These are phyloP conservation scores for Carterocephalus palaemon DNA, from an alignment of 2,888 invertebrate genomes.

Conservation along the genomic window DNA sequence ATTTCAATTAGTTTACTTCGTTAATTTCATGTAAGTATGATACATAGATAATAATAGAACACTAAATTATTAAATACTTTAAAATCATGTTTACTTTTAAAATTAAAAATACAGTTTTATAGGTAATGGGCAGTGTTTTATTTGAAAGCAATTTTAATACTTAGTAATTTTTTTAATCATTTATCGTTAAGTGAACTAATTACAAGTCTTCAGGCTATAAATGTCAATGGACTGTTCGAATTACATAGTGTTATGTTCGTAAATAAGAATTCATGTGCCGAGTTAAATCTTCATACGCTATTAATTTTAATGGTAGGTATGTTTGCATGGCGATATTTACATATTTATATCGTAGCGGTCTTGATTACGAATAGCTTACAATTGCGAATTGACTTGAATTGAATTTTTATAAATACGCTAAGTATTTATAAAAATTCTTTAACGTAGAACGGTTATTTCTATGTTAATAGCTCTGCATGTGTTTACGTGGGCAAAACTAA, in stretches of 20 bases:
- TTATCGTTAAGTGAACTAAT: background rate
- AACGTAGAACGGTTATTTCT: constrained; percentile 2
- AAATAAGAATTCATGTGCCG: background rate
- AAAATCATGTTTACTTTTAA: too few species aligned
- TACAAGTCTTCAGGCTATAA: too few species aligned
- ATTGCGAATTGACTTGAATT: constrained; percentile 8
- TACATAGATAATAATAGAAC: too few species aligned
- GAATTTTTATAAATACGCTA: too few species aligned
- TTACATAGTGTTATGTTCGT: constrained; percentile 1
- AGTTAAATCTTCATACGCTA: constrained; percentile 5
- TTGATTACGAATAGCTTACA: constrained; percentile 12
- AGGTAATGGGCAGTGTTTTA: too few species aligned
- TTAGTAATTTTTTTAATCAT: too few species aligned
- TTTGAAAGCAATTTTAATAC: too few species aligned
- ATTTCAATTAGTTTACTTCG: too few species aligned
- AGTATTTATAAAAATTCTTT: constrained; percentile 8
- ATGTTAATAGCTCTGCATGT: constrained; percentile 3
- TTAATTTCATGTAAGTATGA: too few species aligned
- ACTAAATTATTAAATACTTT: too few species aligned
- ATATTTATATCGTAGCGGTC: background rate
- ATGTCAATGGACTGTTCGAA: constrained; percentile 1
- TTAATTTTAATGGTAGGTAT: constrained; percentile 8
- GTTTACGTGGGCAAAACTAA: constrained; percentile 8
- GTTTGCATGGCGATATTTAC: too few species aligned
- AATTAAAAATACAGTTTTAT: too few species aligned